phyloP scores from a whole-genome alignment of 2,113 vertebrate species.

The Erpornis zantholeuca region DNA sequence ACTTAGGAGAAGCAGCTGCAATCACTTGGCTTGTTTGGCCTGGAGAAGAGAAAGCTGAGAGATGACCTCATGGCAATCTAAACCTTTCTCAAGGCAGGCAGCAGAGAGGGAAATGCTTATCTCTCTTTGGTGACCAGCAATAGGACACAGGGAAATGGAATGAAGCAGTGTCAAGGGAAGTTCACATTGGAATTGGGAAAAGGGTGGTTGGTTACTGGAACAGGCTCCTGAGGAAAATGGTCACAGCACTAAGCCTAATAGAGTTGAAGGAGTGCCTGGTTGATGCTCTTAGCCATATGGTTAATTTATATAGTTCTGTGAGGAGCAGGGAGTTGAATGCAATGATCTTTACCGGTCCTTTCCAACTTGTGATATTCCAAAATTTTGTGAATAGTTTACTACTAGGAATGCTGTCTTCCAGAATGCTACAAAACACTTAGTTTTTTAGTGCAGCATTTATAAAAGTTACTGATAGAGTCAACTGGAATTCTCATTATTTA shows the following conservation, averaged over 20 bases:
- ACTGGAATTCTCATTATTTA: neutral
- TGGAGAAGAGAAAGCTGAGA: neutral
- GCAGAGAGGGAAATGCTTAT: neutral
- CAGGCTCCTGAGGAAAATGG: neutral
- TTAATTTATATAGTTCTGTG: neutral
- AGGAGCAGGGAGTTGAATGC: neutral
- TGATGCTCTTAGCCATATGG: neutral
- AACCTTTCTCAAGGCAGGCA: neutral
- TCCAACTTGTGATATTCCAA: neutral
- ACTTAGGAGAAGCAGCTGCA: neutral
- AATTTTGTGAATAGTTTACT: neutral
- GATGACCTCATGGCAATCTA: neutral
- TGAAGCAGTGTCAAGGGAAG: neutral
- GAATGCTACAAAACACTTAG: neutral
- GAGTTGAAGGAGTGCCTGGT: neutral
- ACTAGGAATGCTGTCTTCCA: neutral
- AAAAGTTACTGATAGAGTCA: neutral
- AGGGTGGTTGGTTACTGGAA: neutral
- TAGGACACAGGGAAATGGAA: neutral
- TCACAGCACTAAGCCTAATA: neutral
- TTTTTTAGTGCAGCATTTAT: neutral
- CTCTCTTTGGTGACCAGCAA: accelerated
- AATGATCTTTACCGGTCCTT: neutral
- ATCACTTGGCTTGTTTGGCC: neutral
- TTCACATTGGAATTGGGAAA: neutral